Evolutionary conservation across 2,888 invertebrate genomes (phyloP), one percentile per base, ranked within the genome.

Genomic region (Mesopsocus fuscifrons): DNA sequence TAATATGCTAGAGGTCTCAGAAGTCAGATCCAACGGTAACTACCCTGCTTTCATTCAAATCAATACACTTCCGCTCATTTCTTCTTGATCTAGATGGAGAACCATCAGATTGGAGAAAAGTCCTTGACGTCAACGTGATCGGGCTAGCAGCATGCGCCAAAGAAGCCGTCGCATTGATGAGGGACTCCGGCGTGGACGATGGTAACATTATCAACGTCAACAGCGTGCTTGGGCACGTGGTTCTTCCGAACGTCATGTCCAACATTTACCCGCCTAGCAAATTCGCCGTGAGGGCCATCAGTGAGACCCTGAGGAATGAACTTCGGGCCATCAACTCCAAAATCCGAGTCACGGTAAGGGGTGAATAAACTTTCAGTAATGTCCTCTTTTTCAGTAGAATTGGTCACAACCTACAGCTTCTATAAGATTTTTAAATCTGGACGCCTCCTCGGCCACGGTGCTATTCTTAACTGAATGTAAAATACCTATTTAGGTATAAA

Each of bases 251-350:
- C n/a, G n/a, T n/a, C n/a, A 33, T 6, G 5, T 16, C 15, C 9
- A 31, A 38, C n/a, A 43, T 48, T 23, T 62, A 62, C 49, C 45
- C 55, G 13, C 60, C 59, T 3, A 57, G 61, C 17, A 63, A 62
- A 49, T 55, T 50, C 49, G 59, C 60, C 22, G 56, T 61, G 9
- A 55, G 52, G 15, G 56, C 57, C 3, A 49, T 63, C 3, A 52
- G 55, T 2, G 60, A 62, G 33, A 60, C 59, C 3, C 49, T 61
- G 8, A 50, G 61, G 21, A 52, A 52, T 41, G 62, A 63, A 45
- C 50, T 62, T 1, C 50, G 52, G 11, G 51, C 34, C 8, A 22
- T 31, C 17, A 46, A 49, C 18, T 43, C 44, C 8, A 47, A 47
- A 30, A 49, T 50, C 18, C 45, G 45, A 44, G 47, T 49, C 21